Evolutionary conservation across 2,888 invertebrate genomes (phyloP).

Genomic region (Periphyllus acericola): DNA sequence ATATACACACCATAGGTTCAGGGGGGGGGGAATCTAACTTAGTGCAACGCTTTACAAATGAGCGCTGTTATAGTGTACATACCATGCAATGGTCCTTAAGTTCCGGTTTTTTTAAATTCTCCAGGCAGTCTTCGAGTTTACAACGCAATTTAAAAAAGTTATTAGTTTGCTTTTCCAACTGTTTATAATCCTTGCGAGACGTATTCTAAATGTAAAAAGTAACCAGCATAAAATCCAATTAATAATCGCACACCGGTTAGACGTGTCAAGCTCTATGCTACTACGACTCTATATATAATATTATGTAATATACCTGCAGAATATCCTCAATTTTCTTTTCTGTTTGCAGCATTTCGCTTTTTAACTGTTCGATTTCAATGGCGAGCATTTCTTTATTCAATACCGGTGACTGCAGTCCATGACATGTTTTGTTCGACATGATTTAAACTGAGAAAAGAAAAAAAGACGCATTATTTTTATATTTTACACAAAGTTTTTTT

Average conservation of each 20-base stretch:
- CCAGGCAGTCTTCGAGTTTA: slow-evolving; percentile 11
- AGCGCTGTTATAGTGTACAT: neutral
- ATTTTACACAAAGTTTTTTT: no score
- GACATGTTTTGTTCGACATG: neutral
- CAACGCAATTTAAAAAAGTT: slow-evolving; percentile 5
- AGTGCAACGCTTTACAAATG: neutral
- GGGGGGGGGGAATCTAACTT: no score
- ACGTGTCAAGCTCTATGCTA: no score
- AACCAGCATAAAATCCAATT: neutral
- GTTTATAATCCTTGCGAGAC: neutral
- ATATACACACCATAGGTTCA: no score
- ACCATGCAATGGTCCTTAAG: neutral
- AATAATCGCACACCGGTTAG: neutral
- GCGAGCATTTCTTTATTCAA: neutral
- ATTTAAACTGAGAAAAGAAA: neutral
- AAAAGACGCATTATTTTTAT: neutral
- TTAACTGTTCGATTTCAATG: neutral
- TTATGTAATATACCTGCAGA: slow-evolving; percentile 11
- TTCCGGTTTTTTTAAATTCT: slow-evolving; percentile 1
- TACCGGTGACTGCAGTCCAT: neutral
- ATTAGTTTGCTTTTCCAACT: slow-evolving; percentile 41
- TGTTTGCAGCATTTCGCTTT: neutral
- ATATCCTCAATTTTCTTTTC: neutral
- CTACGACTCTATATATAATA: neutral
- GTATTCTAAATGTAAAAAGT: slow-evolving; percentile 3